These are phyloP conservation scores for Oasisia sp. DNA, from an alignment of 2,888 invertebrate genomes.

Conservation along the genomic window DNA sequence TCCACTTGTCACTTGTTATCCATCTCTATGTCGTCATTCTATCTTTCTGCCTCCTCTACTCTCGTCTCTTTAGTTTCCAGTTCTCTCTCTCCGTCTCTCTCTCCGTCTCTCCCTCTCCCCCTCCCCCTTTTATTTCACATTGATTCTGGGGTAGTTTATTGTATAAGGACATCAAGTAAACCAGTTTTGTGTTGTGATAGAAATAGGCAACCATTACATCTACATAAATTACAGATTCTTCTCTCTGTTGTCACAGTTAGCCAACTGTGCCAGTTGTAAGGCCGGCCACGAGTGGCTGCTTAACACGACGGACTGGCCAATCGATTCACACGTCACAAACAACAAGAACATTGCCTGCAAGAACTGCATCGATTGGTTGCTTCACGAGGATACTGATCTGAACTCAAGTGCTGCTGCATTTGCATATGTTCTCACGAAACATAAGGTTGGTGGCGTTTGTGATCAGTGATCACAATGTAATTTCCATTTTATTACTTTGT, in stretches of 20 bases:
- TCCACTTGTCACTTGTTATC: no score
- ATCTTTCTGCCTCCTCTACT: background rate
- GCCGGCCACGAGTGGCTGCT: background rate
- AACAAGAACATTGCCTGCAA: background rate
- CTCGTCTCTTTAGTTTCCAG: background rate
- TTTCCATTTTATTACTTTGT: no score
- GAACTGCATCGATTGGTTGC: background rate
- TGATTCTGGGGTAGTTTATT: background rate
- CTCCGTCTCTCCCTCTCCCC: background rate
- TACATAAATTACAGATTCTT: background rate
- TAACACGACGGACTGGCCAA: background rate
- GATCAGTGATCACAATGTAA: background rate
- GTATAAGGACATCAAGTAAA: background rate
- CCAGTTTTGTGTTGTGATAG: background rate
- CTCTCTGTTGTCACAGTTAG: background rate
- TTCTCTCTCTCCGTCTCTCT: background rate
- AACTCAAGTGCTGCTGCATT: background rate
- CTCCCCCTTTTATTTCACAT: background rate
- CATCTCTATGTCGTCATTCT: background rate
- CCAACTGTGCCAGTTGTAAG: slow-evolving; percentile 2
- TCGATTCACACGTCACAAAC: background rate
- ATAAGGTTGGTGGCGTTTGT: background rate
- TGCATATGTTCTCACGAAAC: background rate
- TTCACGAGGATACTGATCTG: background rate
- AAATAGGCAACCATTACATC: background rate